These are phyloP conservation scores for Cotesia typhae DNA, from an alignment of 1,140 invertebrate genomes.

Conservation along the genomic window DNA sequence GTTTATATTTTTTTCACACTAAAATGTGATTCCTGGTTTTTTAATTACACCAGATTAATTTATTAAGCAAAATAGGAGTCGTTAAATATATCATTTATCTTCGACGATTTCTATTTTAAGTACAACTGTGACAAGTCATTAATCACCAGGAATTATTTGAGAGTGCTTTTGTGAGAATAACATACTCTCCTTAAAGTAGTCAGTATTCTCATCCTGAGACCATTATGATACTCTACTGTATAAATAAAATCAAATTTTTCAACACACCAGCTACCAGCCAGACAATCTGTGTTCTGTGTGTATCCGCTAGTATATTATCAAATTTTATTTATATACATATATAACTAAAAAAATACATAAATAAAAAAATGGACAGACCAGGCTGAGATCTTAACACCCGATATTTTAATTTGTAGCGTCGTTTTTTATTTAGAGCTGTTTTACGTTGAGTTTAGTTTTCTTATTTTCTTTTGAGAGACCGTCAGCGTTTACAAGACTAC, in stretches of 20 bases:
- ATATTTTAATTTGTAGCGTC: too few species aligned
- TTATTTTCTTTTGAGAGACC: background rate
- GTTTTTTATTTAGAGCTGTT: too few species aligned
- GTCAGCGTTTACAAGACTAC: conserved; percentile 17
- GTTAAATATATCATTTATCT: conserved; percentile 26
- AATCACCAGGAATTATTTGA: conserved; percentile 27
- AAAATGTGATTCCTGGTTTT: background rate
- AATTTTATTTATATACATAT: too few species aligned
- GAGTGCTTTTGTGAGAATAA: conserved; percentile 22
- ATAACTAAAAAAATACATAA: too few species aligned
- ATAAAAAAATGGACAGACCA: too few species aligned
- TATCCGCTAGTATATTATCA: too few species aligned
- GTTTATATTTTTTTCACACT: background rate
- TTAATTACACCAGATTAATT: conserved; percentile 20
- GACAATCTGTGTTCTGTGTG: too few species aligned
- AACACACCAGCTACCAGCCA: too few species aligned
- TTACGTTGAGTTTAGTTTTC: background rate
- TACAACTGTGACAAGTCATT: conserved; percentile 22
- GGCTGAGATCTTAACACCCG: too few species aligned
- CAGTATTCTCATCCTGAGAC: too few species aligned
- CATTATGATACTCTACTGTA: conserved; percentile 1
- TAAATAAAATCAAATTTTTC: too few species aligned
- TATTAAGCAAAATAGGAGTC: conserved; percentile 3
- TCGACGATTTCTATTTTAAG: conserved; percentile 13
- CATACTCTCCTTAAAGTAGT: too few species aligned